Percentiles rank a stretch among this genome's conserved stretches.
phyloP scores from a whole-genome alignment of 2,797 vertebrate species.

The Adrianichthys oophorus region DNA sequence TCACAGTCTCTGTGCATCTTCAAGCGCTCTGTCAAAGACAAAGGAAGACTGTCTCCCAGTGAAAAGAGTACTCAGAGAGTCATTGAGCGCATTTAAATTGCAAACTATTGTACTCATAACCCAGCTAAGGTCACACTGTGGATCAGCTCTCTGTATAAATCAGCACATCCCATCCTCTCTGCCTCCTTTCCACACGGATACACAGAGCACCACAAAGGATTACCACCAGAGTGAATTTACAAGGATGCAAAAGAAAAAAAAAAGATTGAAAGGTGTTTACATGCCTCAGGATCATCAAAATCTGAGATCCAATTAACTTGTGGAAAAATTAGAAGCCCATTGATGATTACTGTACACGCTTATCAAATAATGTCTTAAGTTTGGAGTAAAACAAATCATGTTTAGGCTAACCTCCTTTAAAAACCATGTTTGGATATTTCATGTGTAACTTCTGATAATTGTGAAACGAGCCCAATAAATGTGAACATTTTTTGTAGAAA shows the following conservation, averaged over 20 bases:
- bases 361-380: no score
- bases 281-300: constrained; percentile 12
- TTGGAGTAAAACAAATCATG: no score
- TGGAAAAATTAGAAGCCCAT: no score
- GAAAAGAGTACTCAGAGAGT: constrained; percentile 4
- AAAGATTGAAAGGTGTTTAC: constrained; percentile 9
- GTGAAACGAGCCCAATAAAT: no score
- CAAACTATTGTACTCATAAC: constrained; percentile 8
- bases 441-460: no score
- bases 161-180: constrained; percentile 23
- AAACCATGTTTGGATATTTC: no score
- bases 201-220: constrained; percentile 20
- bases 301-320: constrained; percentile 8
- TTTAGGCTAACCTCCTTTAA: no score
- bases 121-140: constrained; percentile 15
- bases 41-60: neutral
- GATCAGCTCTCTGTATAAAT: constrained; percentile 43
- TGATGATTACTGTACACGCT: no score
- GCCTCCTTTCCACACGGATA: constrained; percentile 20
- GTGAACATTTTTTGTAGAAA: no score
- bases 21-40: constrained; percentile 4
- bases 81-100: constrained; percentile 14
- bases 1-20: constrained; percentile 5
- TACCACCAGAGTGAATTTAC: constrained; percentile 29
- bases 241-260: neutral